phyloP scores from a whole-genome alignment of 2,113 vertebrate species.

The Catharus bicknelli region DNA sequence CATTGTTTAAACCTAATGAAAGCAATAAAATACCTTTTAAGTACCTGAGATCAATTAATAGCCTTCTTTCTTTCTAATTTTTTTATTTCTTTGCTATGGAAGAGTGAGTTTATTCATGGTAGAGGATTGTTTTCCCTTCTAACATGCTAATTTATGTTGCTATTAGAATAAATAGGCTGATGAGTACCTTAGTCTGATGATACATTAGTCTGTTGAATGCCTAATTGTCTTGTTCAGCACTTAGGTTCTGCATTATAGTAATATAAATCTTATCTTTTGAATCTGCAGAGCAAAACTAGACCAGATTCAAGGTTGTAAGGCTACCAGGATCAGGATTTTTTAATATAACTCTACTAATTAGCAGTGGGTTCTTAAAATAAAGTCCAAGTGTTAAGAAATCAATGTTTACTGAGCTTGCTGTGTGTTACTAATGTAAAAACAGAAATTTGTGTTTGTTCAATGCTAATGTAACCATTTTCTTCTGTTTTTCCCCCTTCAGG shows the following conservation, averaged over 20 bases:
- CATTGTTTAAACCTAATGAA: not conserved
- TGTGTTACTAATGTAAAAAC: not conserved
- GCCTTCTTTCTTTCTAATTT: not conserved
- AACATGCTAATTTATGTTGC: not conserved
- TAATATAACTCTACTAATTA: not conserved
- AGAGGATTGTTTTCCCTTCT: not conserved
- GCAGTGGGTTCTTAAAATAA: not conserved
- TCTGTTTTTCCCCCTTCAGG: not conserved
- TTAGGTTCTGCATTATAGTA: not conserved
- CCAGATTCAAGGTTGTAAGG: not conserved
- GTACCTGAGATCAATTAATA: not conserved
- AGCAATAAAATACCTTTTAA: not conserved
- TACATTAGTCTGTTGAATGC: not conserved
- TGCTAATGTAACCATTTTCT: not conserved
- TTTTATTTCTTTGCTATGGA: not conserved
- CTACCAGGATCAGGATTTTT: not conserved
- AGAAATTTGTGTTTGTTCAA: not conserved
- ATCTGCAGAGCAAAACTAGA: not conserved
- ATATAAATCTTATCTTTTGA: not conserved
- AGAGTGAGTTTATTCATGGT: not conserved
- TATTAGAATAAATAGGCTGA: not conserved
- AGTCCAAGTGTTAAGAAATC: not conserved
- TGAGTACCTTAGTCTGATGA: not conserved
- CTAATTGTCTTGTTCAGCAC: not conserved
- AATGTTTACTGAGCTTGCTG: not conserved